phyloP scores from a whole-genome alignment of 1,140 invertebrate genomes.

The Drosophila triauraria region DNA sequence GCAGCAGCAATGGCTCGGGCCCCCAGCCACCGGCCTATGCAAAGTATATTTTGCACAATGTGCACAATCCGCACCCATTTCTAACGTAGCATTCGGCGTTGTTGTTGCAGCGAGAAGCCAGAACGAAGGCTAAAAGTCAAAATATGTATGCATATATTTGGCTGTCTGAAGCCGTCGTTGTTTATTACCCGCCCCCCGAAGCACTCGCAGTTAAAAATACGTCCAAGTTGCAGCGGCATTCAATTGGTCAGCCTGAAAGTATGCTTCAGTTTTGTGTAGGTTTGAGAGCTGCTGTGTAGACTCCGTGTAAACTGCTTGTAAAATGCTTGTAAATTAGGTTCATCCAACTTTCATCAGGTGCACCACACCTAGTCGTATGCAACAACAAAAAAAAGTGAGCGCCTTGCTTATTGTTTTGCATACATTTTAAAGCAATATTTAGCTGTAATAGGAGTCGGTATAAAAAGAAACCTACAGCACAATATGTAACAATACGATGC shows the following conservation, averaged over 20 bases:
- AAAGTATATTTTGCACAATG: constrained; percentile 36
- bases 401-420: not conserved
- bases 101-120: constrained; percentile 3
- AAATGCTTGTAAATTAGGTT: not conserved
- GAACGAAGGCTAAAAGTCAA: constrained; percentile 44
- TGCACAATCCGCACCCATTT: constrained; percentile 35
- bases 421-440: not conserved
- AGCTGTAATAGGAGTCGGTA: not conserved
- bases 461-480: not conserved
- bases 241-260: constrained; percentile 8
- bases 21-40: constrained; percentile 27
- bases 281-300: not conserved
- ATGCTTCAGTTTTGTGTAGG: not conserved
- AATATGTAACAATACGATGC: constrained; percentile 2
- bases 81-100: constrained; percentile 10
- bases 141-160: constrained; percentile 21
- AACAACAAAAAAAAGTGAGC: constrained; percentile 1
- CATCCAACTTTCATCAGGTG: not conserved
- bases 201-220: not conserved
- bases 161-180: not conserved
- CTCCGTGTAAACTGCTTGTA: not conserved
- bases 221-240: not conserved
- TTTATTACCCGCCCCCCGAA: not conserved
- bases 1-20: constrained; percentile 4
- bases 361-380: constrained; percentile 7